These are phyloP conservation scores for Chaenodraco wilsoni DNA, from an alignment of 2,797 vertebrate genomes.

Conservation along the genomic window DNA sequence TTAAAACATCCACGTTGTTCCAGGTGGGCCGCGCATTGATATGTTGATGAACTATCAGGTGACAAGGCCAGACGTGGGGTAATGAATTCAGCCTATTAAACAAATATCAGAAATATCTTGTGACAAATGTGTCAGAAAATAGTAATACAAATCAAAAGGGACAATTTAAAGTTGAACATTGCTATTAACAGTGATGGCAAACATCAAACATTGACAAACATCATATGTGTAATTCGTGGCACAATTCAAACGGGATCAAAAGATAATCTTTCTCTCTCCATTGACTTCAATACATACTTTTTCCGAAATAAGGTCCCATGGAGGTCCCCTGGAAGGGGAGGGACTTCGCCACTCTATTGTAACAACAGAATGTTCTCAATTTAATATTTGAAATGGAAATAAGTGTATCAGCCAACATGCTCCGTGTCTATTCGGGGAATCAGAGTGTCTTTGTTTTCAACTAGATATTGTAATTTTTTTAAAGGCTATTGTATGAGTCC, in stretches of 20 bases:
- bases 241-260: too few species aligned
- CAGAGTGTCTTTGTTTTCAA: neutral
- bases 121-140: neutral
- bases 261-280: too few species aligned
- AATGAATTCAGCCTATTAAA: neutral
- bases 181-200: neutral
- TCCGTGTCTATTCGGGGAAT: neutral
- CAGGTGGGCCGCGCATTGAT: neutral
- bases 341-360: too few species aligned
- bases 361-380: neutral
- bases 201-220: too few species aligned
- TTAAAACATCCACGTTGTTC: neutral
- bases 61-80: neutral
- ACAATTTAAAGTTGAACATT: neutral
- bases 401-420: neutral
- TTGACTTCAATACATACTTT: too few species aligned
- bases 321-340: too few species aligned
- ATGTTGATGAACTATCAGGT: neutral
- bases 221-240: too few species aligned
- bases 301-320: too few species aligned
- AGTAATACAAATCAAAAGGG: neutral
- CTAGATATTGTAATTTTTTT: accelerated
- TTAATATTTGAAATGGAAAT: neutral
- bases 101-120: neutral
- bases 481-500: neutral